phyloP scores from a whole-genome alignment of 2,888 invertebrate genomes.

The Polydrusus pterygomalis region DNA sequence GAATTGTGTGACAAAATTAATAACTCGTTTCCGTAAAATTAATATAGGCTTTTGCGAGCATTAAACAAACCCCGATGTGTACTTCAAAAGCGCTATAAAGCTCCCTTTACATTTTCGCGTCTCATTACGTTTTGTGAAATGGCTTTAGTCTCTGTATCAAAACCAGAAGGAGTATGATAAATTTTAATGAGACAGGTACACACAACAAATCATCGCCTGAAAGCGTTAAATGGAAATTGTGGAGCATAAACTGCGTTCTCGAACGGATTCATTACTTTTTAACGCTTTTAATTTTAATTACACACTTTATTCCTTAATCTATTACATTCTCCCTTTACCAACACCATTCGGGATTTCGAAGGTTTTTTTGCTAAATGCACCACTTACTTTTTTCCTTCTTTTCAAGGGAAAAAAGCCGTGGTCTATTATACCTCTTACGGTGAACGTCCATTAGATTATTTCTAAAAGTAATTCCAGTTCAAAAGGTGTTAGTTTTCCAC shows the following conservation, averaged over 20 bases:
- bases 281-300: not conserved
- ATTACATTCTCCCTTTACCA: too few relatives aligned
- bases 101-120: constrained; percentile 27
- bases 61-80: constrained; percentile 39
- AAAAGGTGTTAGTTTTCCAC: too few relatives aligned
- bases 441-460: too few relatives aligned
- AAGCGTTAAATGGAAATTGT: not conserved
- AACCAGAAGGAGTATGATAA: constrained; percentile 15
- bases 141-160: constrained; percentile 25
- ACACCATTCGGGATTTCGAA: too few relatives aligned
- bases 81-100: constrained; percentile 36
- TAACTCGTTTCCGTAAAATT: constrained; percentile 44
- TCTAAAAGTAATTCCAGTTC: too few relatives aligned
- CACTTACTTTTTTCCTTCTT: too few relatives aligned
- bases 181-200: constrained; percentile 30
- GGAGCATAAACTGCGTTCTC: not conserved
- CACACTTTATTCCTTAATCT: too few relatives aligned
- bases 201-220: constrained; percentile 18
- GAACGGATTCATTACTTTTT: not conserved
- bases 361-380: too few relatives aligned
- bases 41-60: constrained; percentile 37
- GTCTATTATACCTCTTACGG: too few relatives aligned
- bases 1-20: constrained; percentile 44
- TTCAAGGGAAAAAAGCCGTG: too few relatives aligned
- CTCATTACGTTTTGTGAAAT: constrained; percentile 27